Base-by-base conservation (phyloP, 2,888 invertebrate genomes). In the Aphodius granarius region DNA sequence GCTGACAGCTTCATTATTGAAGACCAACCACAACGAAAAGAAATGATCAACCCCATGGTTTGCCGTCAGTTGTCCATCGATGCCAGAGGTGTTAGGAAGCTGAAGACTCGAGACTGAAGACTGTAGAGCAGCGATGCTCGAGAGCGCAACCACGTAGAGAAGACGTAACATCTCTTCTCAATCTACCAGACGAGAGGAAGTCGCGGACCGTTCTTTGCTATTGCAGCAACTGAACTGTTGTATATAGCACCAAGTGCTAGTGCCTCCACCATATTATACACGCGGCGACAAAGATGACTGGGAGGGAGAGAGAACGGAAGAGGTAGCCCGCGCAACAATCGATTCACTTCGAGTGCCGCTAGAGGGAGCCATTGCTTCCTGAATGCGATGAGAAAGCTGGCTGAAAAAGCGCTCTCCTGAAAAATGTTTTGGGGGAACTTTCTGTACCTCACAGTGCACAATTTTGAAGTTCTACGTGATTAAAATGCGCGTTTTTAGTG, bases 21-120 rank as follows among this genome's bases (percentile, higher is more conserved):
- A 89, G 76, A 88, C 88, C 78, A 88, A 85, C 89, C 89, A 89
- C 72, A 89, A 84, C 15, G 88, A 88, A 84, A 89, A 89, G 85
- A 89, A 89, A 79, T 87, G 86, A 83, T 89, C 89, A 78, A 89
- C 88, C 74, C 86, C 87, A 21, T 88, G 85, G 75, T 87, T 88
- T 75, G 87, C 88, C 20, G 88, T 88, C 77, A 89, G 85, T 78
- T 88, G 88, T 18, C 88, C 88, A 81, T 88, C 87, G 80, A 89
- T 89, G 76, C 87, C 88, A 72, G 88, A 86, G 73, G 89, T 89
- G 82, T 89, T 87, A 66, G 89, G 89, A 73, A 89, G 84, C 75
- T 85, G 83, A 20, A 83, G 77, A 75, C 78, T 79, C 71, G 79
- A 78, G 74, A 20, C 76, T 79, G 75, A 77, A 72, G 63, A 71